phyloP scores from a whole-genome alignment of 2,797 vertebrate species.

The Telmatherina bonti region DNA sequence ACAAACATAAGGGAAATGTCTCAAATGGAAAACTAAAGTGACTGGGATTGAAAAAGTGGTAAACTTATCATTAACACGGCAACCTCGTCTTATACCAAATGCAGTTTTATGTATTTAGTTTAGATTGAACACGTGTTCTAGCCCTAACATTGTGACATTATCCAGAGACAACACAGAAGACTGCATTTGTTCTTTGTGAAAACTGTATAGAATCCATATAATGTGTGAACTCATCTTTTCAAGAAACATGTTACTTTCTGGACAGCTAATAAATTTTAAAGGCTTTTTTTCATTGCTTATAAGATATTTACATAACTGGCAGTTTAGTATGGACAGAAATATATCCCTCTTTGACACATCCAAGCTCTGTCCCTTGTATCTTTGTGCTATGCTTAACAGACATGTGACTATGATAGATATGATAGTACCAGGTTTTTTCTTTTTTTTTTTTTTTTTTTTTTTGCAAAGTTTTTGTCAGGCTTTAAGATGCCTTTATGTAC shows the following conservation, averaged over 20 bases:
- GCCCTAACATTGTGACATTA: neutral
- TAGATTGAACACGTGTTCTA: no score
- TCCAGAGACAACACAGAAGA: neutral
- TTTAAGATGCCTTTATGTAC: neutral
- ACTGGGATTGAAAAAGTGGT: neutral
- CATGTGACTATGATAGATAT: no score
- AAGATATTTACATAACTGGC: no score
- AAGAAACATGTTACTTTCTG: neutral
- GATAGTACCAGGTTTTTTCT: neutral
- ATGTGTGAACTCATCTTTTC: neutral
- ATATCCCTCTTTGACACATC: no score
- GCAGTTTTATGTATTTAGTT: no score
- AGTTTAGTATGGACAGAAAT: no score
- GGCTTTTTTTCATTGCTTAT: neutral
- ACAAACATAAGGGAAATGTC: no score
- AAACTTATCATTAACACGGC: neutral
- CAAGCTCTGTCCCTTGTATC: no score
- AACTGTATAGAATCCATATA: no score
- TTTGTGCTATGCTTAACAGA: no score
- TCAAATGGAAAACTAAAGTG: neutral
- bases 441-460: no score
- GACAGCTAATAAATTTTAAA: neutral
- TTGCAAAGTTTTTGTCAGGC: neutral
- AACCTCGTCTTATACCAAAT: neutral
- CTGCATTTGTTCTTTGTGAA: neutral